phyloP scores from a whole-genome alignment of 2,797 vertebrate species.

The Enteromius trimaculatus region DNA sequence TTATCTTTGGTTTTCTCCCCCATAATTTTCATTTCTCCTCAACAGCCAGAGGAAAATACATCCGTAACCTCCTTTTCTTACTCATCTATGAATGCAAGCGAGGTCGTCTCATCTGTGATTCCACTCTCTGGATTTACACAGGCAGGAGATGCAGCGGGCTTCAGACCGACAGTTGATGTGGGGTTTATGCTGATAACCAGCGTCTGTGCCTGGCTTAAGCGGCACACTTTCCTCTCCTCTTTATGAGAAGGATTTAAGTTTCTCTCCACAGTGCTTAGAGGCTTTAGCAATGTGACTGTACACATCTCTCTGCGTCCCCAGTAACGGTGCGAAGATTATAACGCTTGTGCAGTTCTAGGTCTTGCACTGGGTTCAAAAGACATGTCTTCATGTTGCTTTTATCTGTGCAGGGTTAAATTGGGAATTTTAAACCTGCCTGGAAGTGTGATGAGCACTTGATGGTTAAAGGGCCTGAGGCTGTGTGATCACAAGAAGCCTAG shows the following conservation, averaged over 20 bases:
- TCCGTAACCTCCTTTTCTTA: conserved; percentile 15
- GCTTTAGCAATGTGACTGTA: conserved; percentile 46
- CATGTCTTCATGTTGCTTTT: conserved; percentile 27
- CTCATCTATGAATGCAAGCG: conserved; percentile 15
- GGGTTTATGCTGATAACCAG: conserved; percentile 51
- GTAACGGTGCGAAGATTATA: conserved; percentile 47
- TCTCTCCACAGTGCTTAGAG: conserved; percentile 43
- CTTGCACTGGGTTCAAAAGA: conserved; percentile 31
- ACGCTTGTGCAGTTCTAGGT: conserved; percentile 33
- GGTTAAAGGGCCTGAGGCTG: conserved; percentile 17
- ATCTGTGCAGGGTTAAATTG: conserved; percentile 9
- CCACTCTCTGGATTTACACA: conserved; percentile 50
- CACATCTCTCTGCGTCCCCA: conserved; percentile 34
- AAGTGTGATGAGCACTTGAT: background rate
- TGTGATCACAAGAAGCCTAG: conserved; percentile 24
- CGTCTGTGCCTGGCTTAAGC: conserved; percentile 41
- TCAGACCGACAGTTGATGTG: conserved; percentile 46
- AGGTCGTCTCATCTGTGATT: conserved; percentile 28
- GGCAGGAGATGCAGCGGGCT: conserved; percentile 12
- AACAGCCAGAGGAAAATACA: conserved; percentile 20
- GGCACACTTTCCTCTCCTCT: conserved; percentile 43
- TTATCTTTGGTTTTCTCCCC: background rate
- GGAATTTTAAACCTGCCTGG: conserved; percentile 18
- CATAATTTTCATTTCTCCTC: conserved; percentile 39
- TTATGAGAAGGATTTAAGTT: conserved; percentile 54